Percentiles rank a stretch among this genome's conserved stretches.
phyloP scores from a whole-genome alignment of 2,888 invertebrate species.

The Automeris io region DNA sequence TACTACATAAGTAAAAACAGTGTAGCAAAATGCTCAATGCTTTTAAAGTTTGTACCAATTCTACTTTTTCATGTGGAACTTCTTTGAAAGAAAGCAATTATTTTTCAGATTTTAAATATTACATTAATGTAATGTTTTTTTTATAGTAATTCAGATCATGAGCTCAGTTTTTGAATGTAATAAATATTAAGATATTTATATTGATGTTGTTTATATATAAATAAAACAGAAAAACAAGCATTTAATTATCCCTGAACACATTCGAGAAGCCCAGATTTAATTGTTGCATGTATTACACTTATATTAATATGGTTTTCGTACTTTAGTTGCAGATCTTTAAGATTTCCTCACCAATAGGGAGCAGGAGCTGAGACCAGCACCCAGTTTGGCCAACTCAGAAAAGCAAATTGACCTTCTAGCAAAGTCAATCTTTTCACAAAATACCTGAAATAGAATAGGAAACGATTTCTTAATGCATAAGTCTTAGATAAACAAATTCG shows the following conservation, averaged over 20 bases:
- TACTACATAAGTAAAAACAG: too few species aligned
- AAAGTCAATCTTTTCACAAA: conserved; percentile 90
- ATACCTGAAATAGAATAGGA: conserved; percentile 82
- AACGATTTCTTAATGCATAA: too few species aligned
- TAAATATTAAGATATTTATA: not conserved
- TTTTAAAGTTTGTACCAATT: too few species aligned
- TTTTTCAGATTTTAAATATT: too few species aligned
- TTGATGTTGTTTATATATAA: not conserved
- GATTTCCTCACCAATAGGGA: conserved; percentile 81
- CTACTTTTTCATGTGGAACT: too few species aligned
- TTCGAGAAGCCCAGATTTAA: not conserved
- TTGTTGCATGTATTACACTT: not conserved
- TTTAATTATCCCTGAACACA: not conserved
- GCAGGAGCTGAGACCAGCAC: conserved; percentile 87
- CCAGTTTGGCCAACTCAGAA: conserved; percentile 87
- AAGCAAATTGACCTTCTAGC: conserved; percentile 86
- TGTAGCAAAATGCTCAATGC: too few species aligned
- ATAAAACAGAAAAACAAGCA: not conserved
- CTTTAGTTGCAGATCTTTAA: conserved; percentile 4
- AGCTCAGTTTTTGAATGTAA: too few species aligned
- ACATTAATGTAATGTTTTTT: too few species aligned
- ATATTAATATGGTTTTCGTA: not conserved
- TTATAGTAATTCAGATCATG: too few species aligned
- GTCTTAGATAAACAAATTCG: too few species aligned
- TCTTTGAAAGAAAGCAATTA: too few species aligned